Percentiles rank a stretch among this genome's conserved stretches.
Conservation (phyloP, 2,113 vertebrate species). For the Malurus cyaneus region DNA sequence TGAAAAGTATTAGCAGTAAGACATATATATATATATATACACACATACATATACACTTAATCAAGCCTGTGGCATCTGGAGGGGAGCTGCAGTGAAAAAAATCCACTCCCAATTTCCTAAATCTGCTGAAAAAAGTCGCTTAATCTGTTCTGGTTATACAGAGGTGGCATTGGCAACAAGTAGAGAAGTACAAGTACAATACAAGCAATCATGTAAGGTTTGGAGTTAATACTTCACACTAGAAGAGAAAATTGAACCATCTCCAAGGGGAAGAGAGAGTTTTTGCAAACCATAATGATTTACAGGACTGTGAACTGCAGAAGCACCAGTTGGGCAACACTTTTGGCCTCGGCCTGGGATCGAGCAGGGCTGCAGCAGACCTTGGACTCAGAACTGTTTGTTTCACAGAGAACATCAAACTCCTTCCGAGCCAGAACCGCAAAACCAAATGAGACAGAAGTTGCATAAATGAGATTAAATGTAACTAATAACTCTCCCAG, state of each 20-base stretch:
- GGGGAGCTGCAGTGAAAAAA: background rate
- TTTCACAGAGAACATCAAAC: background rate
- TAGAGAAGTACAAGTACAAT: background rate
- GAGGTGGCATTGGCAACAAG: background rate
- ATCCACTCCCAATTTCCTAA: background rate
- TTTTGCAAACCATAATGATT: background rate
- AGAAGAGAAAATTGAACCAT: background rate
- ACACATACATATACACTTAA: background rate
- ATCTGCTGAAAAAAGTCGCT: background rate
- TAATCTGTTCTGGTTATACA: background rate
- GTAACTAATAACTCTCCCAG: background rate
- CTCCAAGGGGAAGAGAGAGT: background rate
- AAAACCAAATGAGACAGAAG: background rate
- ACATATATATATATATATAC: background rate
- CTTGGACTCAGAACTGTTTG: conserved; percentile 9
- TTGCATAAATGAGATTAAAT: background rate
- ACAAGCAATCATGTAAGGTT: rapidly evolving
- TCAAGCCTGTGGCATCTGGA: background rate
- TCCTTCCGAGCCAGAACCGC: rapidly evolving
- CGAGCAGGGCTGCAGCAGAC: background rate
- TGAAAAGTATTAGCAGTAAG: background rate
- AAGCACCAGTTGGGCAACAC: background rate
- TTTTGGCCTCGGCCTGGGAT: rapidly evolving
- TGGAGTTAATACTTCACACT: background rate
- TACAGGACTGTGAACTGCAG: background rate